phyloP scores from a whole-genome alignment of 1,140 invertebrate genomes.

The Macrosteles quadrilineatus region DNA sequence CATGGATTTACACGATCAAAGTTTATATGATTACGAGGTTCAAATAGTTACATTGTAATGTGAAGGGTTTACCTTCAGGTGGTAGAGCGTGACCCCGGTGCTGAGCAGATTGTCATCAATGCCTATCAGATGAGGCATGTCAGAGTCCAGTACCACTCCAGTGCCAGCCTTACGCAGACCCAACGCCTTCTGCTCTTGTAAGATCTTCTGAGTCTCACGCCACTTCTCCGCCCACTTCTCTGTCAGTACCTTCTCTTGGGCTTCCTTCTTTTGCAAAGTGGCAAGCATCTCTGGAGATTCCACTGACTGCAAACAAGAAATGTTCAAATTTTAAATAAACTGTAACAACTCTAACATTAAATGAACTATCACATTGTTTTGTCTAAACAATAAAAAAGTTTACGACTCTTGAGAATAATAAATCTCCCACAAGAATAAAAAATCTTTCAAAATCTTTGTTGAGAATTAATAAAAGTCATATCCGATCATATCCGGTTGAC shows the following conservation, averaged over 20 bases:
- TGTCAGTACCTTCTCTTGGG: slow-evolving; percentile 87
- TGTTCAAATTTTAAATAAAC: too few relatives aligned
- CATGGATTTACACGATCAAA: too few relatives aligned
- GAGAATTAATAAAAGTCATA: too few relatives aligned
- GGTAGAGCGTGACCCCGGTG: slow-evolving; percentile 89
- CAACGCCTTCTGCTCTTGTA: slow-evolving; percentile 83
- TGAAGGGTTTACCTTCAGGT: slow-evolving; percentile 73
- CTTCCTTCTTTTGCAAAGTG: slow-evolving; percentile 85
- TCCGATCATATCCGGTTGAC: too few relatives aligned
- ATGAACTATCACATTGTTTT: too few relatives aligned
- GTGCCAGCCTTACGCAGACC: slow-evolving; percentile 78
- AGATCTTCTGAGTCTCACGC: slow-evolving; percentile 85
- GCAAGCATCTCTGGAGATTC: slow-evolving; percentile 66
- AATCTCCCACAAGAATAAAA: too few relatives aligned
- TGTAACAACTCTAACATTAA: too few relatives aligned
- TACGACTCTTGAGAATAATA: too few relatives aligned
- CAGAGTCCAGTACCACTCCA: slow-evolving; percentile 89
- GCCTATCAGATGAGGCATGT: slow-evolving; percentile 88
- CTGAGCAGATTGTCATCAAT: slow-evolving; percentile 87
- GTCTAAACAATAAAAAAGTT: too few relatives aligned
- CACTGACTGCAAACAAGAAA: slow-evolving; percentile 46
- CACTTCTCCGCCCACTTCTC: slow-evolving; percentile 94
- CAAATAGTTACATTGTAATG: too few relatives aligned
- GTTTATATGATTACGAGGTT: too few relatives aligned
- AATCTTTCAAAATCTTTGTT: too few relatives aligned